Conservation (phyloP, 2,888 invertebrate species). For the Lasius fuliginosus region DNA sequence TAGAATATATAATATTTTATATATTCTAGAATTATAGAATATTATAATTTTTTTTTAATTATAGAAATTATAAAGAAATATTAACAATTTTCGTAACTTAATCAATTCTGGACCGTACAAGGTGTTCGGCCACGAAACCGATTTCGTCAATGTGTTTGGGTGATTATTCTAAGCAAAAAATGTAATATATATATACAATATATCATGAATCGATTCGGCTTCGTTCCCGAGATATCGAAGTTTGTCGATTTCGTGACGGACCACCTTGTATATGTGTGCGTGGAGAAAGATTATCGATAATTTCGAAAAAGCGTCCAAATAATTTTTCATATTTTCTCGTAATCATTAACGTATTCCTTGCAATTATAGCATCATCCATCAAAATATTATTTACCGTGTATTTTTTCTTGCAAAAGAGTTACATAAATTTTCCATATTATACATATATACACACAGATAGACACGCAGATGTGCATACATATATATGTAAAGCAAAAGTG, state of each 20-base stretch:
- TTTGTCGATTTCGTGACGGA: no score
- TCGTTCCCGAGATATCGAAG: no score
- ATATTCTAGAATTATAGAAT: no score
- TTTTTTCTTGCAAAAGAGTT: background rate
- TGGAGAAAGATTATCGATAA: background rate
- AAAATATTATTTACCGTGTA: background rate
- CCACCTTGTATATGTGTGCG: background rate
- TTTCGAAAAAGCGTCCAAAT: no score
- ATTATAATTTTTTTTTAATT: no score
- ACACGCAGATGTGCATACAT: background rate
- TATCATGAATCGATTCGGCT: no score
- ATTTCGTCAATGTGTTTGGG: no score
- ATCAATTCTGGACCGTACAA: background rate
- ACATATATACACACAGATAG: background rate
- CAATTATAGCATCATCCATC: background rate
- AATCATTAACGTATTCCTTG: background rate
- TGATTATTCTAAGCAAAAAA: no score
- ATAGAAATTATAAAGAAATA: background rate
- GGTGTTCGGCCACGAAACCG: no score
- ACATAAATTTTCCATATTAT: background rate
- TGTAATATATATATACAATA: no score
- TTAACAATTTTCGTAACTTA: constrained; percentile 17
- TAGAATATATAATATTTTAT: no score
- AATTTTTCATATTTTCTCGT: background rate
- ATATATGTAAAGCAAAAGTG: background rate